phyloP scores from a whole-genome alignment of 2,888 invertebrate genomes.

The Drosophila longiperda region DNA sequence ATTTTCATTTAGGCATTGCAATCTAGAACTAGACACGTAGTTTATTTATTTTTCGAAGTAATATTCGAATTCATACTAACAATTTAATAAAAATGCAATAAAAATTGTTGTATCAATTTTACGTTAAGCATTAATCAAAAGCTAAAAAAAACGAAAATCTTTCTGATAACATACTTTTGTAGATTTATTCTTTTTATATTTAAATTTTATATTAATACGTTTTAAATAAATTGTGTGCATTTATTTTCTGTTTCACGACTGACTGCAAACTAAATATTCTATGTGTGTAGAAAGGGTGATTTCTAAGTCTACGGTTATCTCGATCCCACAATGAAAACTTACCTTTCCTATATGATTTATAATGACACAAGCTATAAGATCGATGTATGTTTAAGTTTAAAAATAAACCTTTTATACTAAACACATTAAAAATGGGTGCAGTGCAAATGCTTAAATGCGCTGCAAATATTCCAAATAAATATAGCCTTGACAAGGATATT shows the following conservation, averaged over 20 bases:
- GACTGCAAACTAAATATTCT: no score
- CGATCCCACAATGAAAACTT: neutral
- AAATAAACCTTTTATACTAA: neutral
- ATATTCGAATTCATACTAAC: neutral
- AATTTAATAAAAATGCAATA: neutral
- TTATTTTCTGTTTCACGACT: neutral
- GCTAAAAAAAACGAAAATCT: neutral
- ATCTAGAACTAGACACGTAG: neutral
- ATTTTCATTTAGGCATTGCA: neutral
- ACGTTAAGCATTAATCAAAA: neutral
- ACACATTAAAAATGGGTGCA: neutral
- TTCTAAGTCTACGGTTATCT: neutral
- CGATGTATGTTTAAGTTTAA: neutral
- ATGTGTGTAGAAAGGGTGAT: neutral
- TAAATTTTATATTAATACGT: neutral
- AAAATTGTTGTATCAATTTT: neutral
- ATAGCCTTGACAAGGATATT: neutral
- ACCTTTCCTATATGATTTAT: neutral
- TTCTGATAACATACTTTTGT: neutral
- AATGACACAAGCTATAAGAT: neutral
- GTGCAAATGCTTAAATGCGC: neutral
- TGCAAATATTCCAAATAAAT: neutral
- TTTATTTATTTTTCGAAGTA: neutral
- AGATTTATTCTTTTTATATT: neutral
- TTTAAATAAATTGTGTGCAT: neutral